Evolutionary conservation across 2,113 vertebrate species (phyloP), one percentile per base, ranked within the genome.

Genomic region (Pungitius pungitius): DNA sequence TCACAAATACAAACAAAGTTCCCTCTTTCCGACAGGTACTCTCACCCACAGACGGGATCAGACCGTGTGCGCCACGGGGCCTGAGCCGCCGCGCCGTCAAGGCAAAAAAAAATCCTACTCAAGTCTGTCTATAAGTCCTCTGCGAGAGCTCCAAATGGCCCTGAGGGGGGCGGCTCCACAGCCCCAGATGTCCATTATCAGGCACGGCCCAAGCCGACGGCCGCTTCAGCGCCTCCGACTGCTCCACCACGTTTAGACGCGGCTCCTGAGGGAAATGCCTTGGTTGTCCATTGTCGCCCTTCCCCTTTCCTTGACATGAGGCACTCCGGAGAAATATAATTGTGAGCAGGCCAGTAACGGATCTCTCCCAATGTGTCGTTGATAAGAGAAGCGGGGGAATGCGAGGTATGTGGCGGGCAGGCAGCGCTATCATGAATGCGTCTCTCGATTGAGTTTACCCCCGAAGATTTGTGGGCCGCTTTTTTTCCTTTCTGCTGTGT

Each of bases 121-220:
- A 57, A 68, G 75, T 83, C 76, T 61, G 78, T 83, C 78, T 82
- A 73, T 80, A 85, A 86, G 86, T 79, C 73, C 82, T 84, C 82
- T 35, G 68, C 27, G 45, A 84, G 78, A 66, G 82, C 83, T 84
- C 82, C 68, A 85, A 87, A 79, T 62, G 79, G 76, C 84, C 87
- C 90, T 33, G 58, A 80, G 85, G 87, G 30, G 84, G 73, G 80
- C 62, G n/a, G 61, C 82, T 84, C 84, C 82, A 87, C 73, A 85
- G 77, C 78, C 83, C 87, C 52, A 81, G 65, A 82, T 82, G 84
- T 91, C 90, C 79, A 91, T 92, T 92, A 91, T 90, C 81, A n/a
- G 64, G 88, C 64, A 69, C 75, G 73, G 55, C 52, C 55, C 15
- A 56, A 84, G 66, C 80, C 71, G 70, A 72, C 69, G 52, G 81